Evolutionary conservation across 2,797 vertebrate species (phyloP), one percentile per base, ranked within the genome.

Genomic region (Sebastes cheni): DNA sequence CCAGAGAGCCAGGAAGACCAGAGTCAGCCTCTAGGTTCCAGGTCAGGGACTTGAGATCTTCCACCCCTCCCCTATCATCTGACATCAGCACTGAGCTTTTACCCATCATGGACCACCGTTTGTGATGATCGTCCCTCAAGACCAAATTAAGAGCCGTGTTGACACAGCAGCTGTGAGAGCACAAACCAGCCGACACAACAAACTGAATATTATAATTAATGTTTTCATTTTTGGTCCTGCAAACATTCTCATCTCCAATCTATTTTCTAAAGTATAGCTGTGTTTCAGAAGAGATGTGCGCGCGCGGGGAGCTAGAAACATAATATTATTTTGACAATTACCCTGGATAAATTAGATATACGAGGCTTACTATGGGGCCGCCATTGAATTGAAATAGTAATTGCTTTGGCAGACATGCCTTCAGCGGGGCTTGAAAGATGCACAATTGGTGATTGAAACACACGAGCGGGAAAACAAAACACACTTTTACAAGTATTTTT

Each of bases 241-340:
- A 72, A 86, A 81, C 54, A 85, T 85, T 86, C 83, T 81, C 71
- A 72, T 78, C 52, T 68, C 32, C 61, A 16, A 7, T 77, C 60
- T 67, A n/a, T 80, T 78, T 85, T 78, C 42, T 78, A 20, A 80
- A 80, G 55, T 76, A 36, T 60, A 30, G 39, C 32, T 55, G 36
- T 72, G 52, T 80, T 83, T 77, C 42, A 32, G 23, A 4, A 72
- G 56, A 73, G 42, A 70, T 68, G 56, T 29, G 32, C 14, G 4
- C 69, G 67, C 75, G 67, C 14, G 9, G 39, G 34, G 50, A 83
- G 61, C 11, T 55, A 29, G 77, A 34, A 52, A 36, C n/a, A 30
- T 12, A 62, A 68, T 80, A 86, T 88, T 84, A 91, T 93, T 92
- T 90, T 84, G 70, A 93, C 82, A 92, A 91, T 92, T 91, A 88